These are phyloP conservation scores for Colistium nudipinnis DNA, from an alignment of 2,113 vertebrate genomes.

Conservation along the genomic window DNA sequence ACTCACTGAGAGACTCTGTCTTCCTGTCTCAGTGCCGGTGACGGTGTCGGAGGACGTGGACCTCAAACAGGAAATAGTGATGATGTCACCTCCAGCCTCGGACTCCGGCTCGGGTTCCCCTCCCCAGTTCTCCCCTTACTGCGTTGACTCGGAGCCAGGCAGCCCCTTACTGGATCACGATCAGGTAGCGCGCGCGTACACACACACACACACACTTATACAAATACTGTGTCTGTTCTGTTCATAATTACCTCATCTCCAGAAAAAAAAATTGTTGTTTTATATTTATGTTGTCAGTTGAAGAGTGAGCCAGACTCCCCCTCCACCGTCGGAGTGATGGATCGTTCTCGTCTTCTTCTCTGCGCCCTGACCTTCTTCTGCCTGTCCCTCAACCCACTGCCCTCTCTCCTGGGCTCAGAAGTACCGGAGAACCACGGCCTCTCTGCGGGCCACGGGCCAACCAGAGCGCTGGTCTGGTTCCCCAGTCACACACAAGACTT, in stretches of 20 bases:
- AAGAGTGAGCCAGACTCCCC: constrained; percentile 96
- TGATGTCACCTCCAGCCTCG: constrained; percentile 96
- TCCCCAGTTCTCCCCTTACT: constrained; percentile 93
- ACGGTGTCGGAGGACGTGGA: constrained; percentile 84
- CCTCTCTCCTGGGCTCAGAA: constrained; percentile 85
- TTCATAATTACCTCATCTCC: too few relatives aligned
- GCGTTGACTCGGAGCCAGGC: constrained; percentile 94
- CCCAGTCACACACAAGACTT: constrained; percentile 82
- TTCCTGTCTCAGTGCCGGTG: constrained; percentile 62
- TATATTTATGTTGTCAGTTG: too few relatives aligned
- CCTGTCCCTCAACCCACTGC: constrained; percentile 95
- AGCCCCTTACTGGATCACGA: constrained; percentile 94
- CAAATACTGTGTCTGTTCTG: background rate
- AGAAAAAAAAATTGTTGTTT: too few relatives aligned
- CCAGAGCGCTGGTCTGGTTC: constrained; percentile 85
- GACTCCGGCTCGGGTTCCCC: constrained; percentile 93
- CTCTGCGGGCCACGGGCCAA: constrained; percentile 71
- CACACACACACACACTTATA: background rate
- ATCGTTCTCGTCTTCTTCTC: constrained; percentile 95
- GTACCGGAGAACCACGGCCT: constrained; percentile 51
- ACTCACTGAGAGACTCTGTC: background rate
- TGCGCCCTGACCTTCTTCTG: constrained; percentile 96
- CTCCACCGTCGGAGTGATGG: constrained; percentile 94
- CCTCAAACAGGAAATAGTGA: constrained; percentile 90
- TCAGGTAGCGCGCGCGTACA: constrained; percentile 80